A percentile compares a stretch with the other conserved stretches of the same genome.
Evolutionary conservation across 2,113 vertebrate genomes (phyloP).

Genomic region (Talpa occidentalis): DNA sequence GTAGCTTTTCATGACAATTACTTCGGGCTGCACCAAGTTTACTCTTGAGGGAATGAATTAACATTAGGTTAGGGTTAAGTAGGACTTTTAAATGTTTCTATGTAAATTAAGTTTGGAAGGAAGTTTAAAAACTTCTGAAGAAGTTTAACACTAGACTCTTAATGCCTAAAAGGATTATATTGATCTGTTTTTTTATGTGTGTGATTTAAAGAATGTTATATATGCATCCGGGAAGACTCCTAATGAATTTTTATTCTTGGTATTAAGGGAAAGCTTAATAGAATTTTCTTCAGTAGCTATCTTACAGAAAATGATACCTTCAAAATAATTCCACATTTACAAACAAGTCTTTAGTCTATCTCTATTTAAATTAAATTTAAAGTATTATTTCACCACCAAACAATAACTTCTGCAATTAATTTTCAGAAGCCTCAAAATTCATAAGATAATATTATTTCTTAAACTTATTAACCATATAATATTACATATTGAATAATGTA

Average conservation of each 20-base stretch:
- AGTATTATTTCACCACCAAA: neutral
- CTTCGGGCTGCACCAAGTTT: constrained; percentile 55
- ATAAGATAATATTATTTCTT: neutral
- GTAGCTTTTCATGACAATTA: constrained; percentile 63
- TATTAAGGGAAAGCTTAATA: neutral
- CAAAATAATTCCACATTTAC: neutral
- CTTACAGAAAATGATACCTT: neutral
- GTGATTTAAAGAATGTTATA: neutral
- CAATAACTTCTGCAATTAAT: neutral
- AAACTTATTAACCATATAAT: neutral
- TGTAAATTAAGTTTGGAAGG: constrained; percentile 67
- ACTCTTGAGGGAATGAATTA: constrained; percentile 72
- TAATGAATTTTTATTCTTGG: neutral
- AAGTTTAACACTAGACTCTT: constrained; percentile 15
- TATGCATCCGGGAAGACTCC: neutral
- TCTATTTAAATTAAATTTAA: neutral
- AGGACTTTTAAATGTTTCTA: constrained; percentile 40
- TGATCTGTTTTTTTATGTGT: neutral
- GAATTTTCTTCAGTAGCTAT: neutral
- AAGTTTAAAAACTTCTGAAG: constrained; percentile 61
- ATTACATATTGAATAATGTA: neutral
- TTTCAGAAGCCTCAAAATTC: neutral
- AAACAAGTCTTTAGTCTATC: neutral
- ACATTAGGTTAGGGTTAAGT: constrained; percentile 69
- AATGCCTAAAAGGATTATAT: neutral